phyloP scores from a whole-genome alignment of 2,888 invertebrate genomes.

The Drosophila austrosaltans region DNA sequence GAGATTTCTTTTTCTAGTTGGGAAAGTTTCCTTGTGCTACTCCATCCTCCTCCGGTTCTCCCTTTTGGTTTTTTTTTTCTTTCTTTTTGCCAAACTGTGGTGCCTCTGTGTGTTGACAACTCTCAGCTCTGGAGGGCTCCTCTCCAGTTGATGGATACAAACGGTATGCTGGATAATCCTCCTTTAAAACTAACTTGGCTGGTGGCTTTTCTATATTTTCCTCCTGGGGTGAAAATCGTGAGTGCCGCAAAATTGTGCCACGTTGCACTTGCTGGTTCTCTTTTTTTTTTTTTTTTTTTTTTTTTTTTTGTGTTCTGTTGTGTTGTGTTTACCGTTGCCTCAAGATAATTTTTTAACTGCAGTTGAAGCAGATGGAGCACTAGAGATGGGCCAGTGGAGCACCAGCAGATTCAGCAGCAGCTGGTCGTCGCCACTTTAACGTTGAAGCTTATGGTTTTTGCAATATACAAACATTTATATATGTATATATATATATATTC shows the following conservation, averaged over 20 bases:
- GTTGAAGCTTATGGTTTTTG: constrained; percentile 62
- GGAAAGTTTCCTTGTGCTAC: constrained; percentile 5
- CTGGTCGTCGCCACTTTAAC: constrained; percentile 30
- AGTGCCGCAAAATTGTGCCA: constrained; percentile 71
- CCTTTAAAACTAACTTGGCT: constrained; percentile 62
- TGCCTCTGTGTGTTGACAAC: constrained; percentile 42
- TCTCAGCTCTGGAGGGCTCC: constrained; percentile 26
- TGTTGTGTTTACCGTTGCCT: constrained; percentile 59
- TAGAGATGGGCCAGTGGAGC: constrained; percentile 22
- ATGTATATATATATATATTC: background rate
- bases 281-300: background rate
- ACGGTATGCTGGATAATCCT: constrained; percentile 64
- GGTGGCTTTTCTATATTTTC: constrained; percentile 42
- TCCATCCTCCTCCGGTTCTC: background rate
- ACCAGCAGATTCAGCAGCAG: constrained; percentile 22
- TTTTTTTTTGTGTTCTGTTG: background rate
- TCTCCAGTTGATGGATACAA: constrained; percentile 72
- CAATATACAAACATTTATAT: too few species aligned
- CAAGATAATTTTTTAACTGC: constrained; percentile 68
- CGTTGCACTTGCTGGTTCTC: constrained; percentile 68
- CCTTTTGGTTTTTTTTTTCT: background rate
- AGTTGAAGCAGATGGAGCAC: constrained; percentile 39
- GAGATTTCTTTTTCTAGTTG: constrained; percentile 52
- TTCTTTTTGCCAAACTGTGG: constrained; percentile 18
- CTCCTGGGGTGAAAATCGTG: constrained; percentile 72